A percentile compares a stretch with the other conserved stretches of the same genome.
These are phyloP conservation scores for Tetraneura akinire DNA, from an alignment of 1,140 invertebrate genomes.

Conservation along the genomic window DNA sequence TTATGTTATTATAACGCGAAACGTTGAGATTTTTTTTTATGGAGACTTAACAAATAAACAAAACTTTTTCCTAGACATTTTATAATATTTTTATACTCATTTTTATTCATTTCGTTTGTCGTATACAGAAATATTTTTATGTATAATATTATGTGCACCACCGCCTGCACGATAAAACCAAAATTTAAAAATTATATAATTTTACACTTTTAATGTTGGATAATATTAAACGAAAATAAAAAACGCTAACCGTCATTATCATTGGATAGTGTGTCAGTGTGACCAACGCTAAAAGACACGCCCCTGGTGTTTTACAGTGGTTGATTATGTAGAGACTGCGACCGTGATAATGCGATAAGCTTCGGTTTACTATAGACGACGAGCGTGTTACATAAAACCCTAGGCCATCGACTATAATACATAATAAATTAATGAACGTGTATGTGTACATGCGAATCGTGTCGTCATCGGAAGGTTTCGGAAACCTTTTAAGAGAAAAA, in stretches of 20 bases:
- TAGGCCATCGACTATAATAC: not conserved
- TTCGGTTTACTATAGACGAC: conserved; percentile 7
- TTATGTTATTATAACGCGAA: too few relatives aligned
- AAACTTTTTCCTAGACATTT: too few relatives aligned
- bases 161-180: too few relatives aligned
- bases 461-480: conserved; percentile 15
- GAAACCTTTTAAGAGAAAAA: conserved; percentile 12
- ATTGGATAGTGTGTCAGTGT: not conserved
- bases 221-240: too few relatives aligned
- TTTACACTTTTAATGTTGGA: too few relatives aligned
- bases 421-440: too few relatives aligned
- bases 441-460: not conserved
- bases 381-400: conserved; percentile 23
- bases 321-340: not conserved
- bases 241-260: conserved; percentile 9
- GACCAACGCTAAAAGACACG: not conserved
- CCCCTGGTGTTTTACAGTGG: not conserved
- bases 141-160: not conserved
- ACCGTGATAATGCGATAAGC: conserved; percentile 38
- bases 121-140: too few relatives aligned
- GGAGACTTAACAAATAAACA: too few relatives aligned
- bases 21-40: too few relatives aligned
- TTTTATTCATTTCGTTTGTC: too few relatives aligned
- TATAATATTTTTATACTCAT: too few relatives aligned
- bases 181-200: too few relatives aligned